Percentiles rank a stretch among this genome's conserved stretches.
phyloP scores from a whole-genome alignment of 2,888 invertebrate species.

The Hydropsyche betteni region DNA sequence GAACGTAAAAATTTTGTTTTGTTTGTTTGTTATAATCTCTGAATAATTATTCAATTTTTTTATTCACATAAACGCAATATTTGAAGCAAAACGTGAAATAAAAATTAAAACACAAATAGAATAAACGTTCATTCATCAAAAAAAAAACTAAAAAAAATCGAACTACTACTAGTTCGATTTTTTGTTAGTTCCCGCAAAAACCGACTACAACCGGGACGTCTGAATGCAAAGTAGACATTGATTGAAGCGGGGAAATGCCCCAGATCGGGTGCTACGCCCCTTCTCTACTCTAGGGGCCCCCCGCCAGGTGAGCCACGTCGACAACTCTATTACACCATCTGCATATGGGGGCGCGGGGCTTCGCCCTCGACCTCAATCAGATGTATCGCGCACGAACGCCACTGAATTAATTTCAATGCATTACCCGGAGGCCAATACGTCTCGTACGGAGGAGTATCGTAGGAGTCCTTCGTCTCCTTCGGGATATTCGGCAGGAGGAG shows the following conservation, averaged over 20 bases:
- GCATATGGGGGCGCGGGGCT: neutral
- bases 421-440: constrained; percentile 12
- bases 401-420: constrained; percentile 35
- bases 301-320: constrained; percentile 11
- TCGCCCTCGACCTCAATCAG: neutral
- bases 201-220: constrained; percentile 42
- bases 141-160: too few species aligned
- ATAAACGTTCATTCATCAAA: too few species aligned
- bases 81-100: too few species aligned
- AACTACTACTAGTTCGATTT: too few species aligned
- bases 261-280: constrained; percentile 1
- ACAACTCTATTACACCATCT: constrained; percentile 35
- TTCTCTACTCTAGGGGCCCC: neutral
- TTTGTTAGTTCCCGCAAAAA: neutral
- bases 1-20: too few species aligned
- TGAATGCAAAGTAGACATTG: constrained; percentile 51
- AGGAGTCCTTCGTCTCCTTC: too few species aligned
- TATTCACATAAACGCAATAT: too few species aligned
- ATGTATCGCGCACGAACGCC: constrained; percentile 11
- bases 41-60: too few species aligned
- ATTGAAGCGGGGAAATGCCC: constrained; percentile 47
- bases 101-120: too few species aligned
- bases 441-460: neutral
- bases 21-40: too few species aligned
- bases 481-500: too few species aligned